A percentile compares a stretch with the other conserved stretches of the same genome.
phyloP scores from a whole-genome alignment of 1,140 invertebrate genomes.

The Dysdera silvatica region DNA sequence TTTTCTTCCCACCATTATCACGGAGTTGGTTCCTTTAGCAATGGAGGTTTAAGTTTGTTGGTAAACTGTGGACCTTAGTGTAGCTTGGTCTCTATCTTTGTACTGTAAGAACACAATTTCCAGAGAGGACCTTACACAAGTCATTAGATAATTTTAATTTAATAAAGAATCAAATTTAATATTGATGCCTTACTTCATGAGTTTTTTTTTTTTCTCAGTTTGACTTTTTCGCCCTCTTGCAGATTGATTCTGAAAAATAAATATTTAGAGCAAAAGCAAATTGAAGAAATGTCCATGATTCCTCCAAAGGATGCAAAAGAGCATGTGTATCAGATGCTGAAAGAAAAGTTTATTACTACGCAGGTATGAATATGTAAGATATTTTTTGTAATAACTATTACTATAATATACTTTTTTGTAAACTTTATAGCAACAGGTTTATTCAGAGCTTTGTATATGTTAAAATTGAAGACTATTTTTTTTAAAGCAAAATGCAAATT shows the following conservation, averaged over 20 bases:
- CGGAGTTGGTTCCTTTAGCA: no score
- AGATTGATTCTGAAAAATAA: slow-evolving; percentile 66
- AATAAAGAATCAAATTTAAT: no score
- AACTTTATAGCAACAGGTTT: background rate
- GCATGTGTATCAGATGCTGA: slow-evolving; percentile 66
- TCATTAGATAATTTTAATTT: no score
- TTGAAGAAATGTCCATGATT: slow-evolving; percentile 80
- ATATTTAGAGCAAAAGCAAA: slow-evolving; percentile 76
- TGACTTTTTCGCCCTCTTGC: slow-evolving; percentile 29
- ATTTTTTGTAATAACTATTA: background rate
- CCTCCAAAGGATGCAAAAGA: slow-evolving; percentile 79
- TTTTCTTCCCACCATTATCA: no score
- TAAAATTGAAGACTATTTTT: background rate
- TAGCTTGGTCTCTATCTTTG: no score
- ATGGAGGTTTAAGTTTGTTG: no score
- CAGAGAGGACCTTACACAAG: no score
- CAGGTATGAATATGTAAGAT: slow-evolving; percentile 9
- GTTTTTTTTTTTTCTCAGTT: background rate
- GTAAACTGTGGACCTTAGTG: no score
- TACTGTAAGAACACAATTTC: no score
- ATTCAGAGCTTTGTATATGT: no score
- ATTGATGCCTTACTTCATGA: no score
- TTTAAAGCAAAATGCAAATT: background rate
- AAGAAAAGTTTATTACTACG: slow-evolving; percentile 67
- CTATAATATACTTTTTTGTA: background rate